A percentile compares a stretch with the other conserved stretches of the same genome.
Conservation (phyloP, 2,888 invertebrate species). For the Cheilosia soror region DNA sequence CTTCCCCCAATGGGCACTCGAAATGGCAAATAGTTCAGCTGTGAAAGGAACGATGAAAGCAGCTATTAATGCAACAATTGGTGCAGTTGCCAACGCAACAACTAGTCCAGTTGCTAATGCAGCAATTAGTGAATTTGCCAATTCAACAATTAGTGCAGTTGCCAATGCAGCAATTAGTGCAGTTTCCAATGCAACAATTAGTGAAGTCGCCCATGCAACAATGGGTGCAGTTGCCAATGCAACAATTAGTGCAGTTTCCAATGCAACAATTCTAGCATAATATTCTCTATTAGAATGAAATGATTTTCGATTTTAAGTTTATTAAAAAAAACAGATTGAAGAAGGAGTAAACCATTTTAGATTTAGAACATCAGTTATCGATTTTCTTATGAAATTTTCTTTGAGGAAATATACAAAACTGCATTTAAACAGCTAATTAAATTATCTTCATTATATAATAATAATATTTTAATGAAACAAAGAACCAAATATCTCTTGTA, state of each 20-base stretch:
- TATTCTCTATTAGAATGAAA: slow-evolving; percentile 11
- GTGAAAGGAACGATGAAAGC: not conserved
- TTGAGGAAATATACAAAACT: not conserved
- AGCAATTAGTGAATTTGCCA: not conserved
- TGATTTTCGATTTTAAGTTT: slow-evolving; percentile 27
- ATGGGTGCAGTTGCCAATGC: not conserved
- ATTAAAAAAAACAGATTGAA: not conserved
- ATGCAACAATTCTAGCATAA: not conserved
- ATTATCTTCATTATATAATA: slow-evolving; percentile 9
- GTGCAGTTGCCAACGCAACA: slow-evolving; percentile 17
- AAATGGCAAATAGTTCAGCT: slow-evolving; percentile 78
- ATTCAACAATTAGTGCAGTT: slow-evolving; percentile 32
- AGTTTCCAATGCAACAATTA: not conserved
- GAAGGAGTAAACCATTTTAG: slow-evolving; percentile 23
- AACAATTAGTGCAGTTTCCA: slow-evolving; percentile 33
- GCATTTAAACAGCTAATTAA: slow-evolving; percentile 25
- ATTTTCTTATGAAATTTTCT: not conserved
- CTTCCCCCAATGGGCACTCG: slow-evolving; percentile 89
- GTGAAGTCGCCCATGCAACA: not conserved
- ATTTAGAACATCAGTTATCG: slow-evolving; percentile 2
- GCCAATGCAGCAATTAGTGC: slow-evolving; percentile 1
- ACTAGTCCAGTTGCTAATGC: not conserved
- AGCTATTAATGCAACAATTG: slow-evolving; percentile 23
- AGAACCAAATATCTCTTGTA: slow-evolving; percentile 9
- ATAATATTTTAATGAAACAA: not conserved